Conservation (phyloP, 2,113 vertebrate genomes). For the Harpagus bidentatus region DNA sequence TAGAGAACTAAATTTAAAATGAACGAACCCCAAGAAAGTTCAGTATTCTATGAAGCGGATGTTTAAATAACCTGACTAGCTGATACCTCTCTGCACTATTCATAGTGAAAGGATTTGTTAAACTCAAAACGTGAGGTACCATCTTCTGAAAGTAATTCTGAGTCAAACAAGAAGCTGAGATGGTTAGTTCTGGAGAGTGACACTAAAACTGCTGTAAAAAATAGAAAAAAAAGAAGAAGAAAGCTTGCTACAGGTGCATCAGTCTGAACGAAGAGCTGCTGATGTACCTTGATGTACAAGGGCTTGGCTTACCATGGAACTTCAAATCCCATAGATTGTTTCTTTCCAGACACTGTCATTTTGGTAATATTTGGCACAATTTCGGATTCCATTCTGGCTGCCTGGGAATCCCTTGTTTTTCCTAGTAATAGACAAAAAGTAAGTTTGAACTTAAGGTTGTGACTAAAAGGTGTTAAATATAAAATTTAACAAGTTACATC, state of each 20-base stretch:
- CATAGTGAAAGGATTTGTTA: constrained; percentile 70
- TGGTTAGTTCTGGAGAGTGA: constrained; percentile 54
- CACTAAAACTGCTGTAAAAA: constrained; percentile 61
- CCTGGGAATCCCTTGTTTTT: constrained; percentile 80
- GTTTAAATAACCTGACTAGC: constrained; percentile 52
- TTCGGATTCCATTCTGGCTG: constrained; percentile 83
- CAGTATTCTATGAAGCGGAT: constrained; percentile 62
- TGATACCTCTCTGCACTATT: constrained; percentile 44
- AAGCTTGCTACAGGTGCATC: constrained; percentile 61
- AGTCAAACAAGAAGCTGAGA: constrained; percentile 65
- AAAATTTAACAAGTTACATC: constrained; percentile 1
- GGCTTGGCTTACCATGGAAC: constrained; percentile 87
- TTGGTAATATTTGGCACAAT: constrained; percentile 94
- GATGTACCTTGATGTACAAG: constrained; percentile 17
- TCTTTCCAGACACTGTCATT: constrained; percentile 97
- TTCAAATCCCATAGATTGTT: constrained; percentile 96
- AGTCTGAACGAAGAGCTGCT: constrained; percentile 28
- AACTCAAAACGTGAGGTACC: constrained; percentile 63
- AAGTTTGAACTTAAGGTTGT: constrained; percentile 33
- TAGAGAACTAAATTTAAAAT: constrained; percentile 59
- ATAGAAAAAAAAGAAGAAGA: constrained; percentile 42
- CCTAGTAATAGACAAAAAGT: constrained; percentile 75
- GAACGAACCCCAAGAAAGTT: constrained; percentile 54
- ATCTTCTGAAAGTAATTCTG: constrained; percentile 67
- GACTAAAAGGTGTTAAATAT: neutral